Base-by-base conservation (phyloP, 2,888 invertebrate genomes). In the Scaptomyza reducta region DNA sequence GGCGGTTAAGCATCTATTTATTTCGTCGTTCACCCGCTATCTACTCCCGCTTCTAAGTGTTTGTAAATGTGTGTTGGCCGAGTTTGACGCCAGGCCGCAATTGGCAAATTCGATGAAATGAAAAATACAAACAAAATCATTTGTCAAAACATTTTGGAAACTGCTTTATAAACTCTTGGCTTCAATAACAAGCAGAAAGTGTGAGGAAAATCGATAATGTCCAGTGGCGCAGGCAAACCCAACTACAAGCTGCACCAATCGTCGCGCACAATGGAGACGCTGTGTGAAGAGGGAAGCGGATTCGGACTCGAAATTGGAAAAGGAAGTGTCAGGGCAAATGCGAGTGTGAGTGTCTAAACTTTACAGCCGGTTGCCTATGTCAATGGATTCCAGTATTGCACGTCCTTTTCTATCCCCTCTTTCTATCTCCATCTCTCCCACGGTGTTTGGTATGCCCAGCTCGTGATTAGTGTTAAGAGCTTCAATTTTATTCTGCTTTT, bases 41-140 rank as follows among this genome's bases (percentile, higher is more conserved):
- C 25, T 42, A 13, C 41, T 18, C 18, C 6, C 18, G 31, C 18
- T 22, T 1, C n/a, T 13, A 18, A 13, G 51, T 27, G 16, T 35
- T 51, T 63, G 41, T 35, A 22, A 51, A 25, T 29, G 53, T 16
- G 25, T 29, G 44, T 9, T 46, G 63, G 54, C 47, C 47, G 44
- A 56, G 46, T 25, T 51, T 53, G 66, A 46, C 51, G 66, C 47
- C 64, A 42, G 74, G 63, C 87, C 79, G 25, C 83, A 80, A 80
- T 78, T 69, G 77, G 70, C 61, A 73, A 70, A 79, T 73, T 77
- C 89, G 82, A 72, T 79, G 80, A 85, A 87, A 87, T 86, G 78
- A 83, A 89, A 88, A 89, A 89, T 89, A 85, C 86, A 89, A 86
- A 89, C 88, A 89, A 80, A 88, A 89, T 86, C 86, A 89, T 87